These are phyloP conservation scores for Aleadryas rufinucha DNA, from an alignment of 2,113 vertebrate species.

Conservation along the genomic window DNA sequence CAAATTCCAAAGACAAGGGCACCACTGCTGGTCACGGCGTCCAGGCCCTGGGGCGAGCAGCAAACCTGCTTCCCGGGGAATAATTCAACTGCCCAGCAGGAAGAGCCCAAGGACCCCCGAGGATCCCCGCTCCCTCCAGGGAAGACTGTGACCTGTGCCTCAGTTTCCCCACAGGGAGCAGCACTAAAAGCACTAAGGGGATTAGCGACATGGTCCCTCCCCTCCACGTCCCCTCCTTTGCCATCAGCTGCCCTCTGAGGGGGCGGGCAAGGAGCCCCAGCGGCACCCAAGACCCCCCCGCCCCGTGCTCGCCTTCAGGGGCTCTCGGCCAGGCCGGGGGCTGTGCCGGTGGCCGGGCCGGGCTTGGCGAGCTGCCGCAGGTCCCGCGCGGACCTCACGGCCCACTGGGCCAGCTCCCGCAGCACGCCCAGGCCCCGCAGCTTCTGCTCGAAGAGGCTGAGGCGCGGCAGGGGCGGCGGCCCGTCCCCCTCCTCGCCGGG, in stretches of 20 bases:
- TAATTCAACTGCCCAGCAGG: background rate
- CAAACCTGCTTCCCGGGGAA: background rate
- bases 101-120: background rate
- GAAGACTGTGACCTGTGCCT: rapidly evolving
- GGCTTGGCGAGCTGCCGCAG: slow-evolving; percentile 63
- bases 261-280: background rate
- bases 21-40: rapidly evolving
- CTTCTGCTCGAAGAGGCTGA: slow-evolving; percentile 69
- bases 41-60: rapidly evolving
- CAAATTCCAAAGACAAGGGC: background rate
- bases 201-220: background rate
- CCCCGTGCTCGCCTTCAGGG: rapidly evolving
- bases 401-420: slow-evolving; percentile 73
- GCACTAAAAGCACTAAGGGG: background rate
- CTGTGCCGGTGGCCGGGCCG: background rate
- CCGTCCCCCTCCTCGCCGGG: background rate
- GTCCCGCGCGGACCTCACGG: slow-evolving; percentile 62
- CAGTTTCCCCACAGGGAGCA: background rate
- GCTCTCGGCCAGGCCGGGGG: background rate
- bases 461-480: background rate
- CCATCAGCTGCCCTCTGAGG: background rate
- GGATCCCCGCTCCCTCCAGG: rapidly evolving
- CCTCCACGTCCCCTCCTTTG: rapidly evolving
- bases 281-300: rapidly evolving
- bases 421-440: slow-evolving; percentile 72